Conservation (phyloP, 92 coral and sea anemone species). For the Porites divaricata region DNA sequence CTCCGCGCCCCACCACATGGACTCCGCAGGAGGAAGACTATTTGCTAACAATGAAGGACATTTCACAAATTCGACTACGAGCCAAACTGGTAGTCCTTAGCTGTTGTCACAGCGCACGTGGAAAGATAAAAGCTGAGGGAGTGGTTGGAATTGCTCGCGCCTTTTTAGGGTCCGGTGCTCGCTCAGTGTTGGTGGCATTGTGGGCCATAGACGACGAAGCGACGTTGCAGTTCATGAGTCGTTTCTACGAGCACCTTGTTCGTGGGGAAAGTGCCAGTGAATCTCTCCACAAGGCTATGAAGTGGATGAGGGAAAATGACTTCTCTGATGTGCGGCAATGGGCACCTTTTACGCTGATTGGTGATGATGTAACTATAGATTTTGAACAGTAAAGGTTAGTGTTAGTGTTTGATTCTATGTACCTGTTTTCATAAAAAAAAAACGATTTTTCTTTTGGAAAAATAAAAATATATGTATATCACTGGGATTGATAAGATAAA, state of each 20-base stretch:
- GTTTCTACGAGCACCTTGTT: too few species aligned
- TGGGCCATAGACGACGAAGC: not conserved
- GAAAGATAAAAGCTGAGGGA: not conserved
- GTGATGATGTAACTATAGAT: conserved; percentile 4
- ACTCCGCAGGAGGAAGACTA: not conserved
- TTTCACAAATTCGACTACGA: too few species aligned
- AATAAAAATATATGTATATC: too few species aligned
- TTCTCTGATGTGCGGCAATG: not conserved
- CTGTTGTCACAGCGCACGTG: conserved; percentile 11
- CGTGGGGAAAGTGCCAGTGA: too few species aligned
- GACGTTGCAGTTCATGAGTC: conserved; percentile 6
- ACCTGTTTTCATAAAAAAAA: too few species aligned
- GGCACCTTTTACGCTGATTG: conserved; percentile 20
- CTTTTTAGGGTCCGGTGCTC: too few species aligned
- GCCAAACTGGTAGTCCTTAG: not conserved
- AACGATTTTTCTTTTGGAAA: too few species aligned
- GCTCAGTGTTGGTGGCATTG: not conserved
- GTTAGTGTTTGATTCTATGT: not conserved
- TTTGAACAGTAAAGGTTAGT: not conserved
- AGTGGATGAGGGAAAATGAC: too few species aligned
- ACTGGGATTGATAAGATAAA: too few species aligned
- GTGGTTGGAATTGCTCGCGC: too few species aligned
- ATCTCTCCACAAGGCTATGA: too few species aligned
- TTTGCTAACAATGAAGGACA: too few species aligned
- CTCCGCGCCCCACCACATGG: not conserved